Conservation (phyloP, 2,888 invertebrate species). For the Dasypogon diadema region DNA sequence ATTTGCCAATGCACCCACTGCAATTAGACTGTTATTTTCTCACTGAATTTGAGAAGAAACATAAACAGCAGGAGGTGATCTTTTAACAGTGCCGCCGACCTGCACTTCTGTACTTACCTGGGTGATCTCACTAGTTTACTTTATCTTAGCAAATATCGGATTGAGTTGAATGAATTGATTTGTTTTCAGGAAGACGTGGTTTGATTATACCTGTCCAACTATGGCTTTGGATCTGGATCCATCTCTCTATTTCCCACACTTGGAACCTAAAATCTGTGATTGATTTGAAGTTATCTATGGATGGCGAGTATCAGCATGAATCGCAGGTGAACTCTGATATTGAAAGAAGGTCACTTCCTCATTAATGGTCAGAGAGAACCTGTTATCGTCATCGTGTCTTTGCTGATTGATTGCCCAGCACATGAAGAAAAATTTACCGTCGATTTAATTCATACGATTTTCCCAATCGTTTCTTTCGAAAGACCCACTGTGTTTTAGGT, state of each 20-base stretch:
- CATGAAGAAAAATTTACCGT: neutral
- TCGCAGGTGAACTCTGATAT: neutral
- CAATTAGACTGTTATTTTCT: conserved; percentile 10
- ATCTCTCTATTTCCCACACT: no score
- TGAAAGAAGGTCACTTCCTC: conserved; percentile 2
- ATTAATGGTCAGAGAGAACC: neutral
- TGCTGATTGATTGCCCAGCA: neutral
- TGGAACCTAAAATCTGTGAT: no score
- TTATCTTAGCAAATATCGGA: neutral
- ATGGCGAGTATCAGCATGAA: neutral
- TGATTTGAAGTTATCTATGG: no score
- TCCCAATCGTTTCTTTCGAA: neutral
- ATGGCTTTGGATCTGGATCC: neutral
- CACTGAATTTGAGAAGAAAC: conserved; percentile 10
- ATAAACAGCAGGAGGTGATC: conserved; percentile 42
- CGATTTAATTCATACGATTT: neutral
- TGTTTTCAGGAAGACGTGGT: conserved; percentile 9
- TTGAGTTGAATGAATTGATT: neutral
- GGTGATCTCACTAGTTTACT: neutral
- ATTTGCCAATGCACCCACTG: conserved; percentile 20
- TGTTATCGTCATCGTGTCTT: neutral
- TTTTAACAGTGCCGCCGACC: conserved; percentile 40
- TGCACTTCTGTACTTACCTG: conserved; percentile 35
- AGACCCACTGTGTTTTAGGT: neutral
- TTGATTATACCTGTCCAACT: neutral